Conservation (phyloP, 2,113 vertebrate species). For the Triplophysa dalaica region DNA sequence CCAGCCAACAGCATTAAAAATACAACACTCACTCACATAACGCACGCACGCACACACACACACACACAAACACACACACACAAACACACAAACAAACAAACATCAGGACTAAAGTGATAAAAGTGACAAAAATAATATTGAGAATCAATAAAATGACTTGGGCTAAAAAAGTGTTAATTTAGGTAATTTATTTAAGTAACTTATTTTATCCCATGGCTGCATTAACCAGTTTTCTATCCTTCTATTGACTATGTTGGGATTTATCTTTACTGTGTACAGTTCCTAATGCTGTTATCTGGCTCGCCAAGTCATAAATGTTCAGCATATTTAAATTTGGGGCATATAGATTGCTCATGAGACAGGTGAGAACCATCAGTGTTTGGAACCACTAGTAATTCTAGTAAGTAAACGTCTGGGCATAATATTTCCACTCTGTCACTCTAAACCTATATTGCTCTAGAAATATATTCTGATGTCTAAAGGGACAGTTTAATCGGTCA, state of each 20-base stretch:
- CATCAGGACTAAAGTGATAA: not conserved
- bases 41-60: no score
- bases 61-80: not conserved
- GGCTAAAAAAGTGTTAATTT: not conserved
- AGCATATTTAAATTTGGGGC: no score
- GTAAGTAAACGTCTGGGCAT: no score
- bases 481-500: no score
- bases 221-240: not conserved
- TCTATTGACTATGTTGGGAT: not conserved
- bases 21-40: not conserved
- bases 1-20: slow-evolving; percentile 30
- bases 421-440: no score
- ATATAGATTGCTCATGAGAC: not conserved
- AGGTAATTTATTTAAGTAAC: not conserved
- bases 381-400: not conserved
- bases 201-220: no score
- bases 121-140: not conserved
- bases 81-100: not conserved
- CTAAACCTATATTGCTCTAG: no score
- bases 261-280: not conserved
- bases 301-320: no score
- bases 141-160: not conserved
- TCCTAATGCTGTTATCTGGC: not conserved
- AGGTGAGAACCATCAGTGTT: not conserved
- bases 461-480: no score